phyloP scores from a whole-genome alignment of 2,888 invertebrate species.

The Cephus pygmeus region DNA sequence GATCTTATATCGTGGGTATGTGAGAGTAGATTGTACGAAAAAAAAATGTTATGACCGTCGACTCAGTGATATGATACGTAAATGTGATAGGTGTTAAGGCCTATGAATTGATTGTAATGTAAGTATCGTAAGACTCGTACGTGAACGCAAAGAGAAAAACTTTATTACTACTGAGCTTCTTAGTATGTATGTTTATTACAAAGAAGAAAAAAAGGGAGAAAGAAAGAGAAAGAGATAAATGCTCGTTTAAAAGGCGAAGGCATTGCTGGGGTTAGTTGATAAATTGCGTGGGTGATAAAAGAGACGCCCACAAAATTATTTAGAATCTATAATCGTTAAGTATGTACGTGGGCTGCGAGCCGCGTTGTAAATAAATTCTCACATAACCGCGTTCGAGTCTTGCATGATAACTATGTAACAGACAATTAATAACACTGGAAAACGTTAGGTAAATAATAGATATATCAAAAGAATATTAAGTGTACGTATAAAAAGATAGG shows the following conservation, averaged over 20 bases:
- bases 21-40: neutral
- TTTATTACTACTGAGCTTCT: neutral
- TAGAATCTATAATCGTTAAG: neutral
- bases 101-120: constrained; percentile 25
- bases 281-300: neutral
- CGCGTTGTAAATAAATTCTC: constrained; percentile 4
- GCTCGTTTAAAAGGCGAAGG: constrained; percentile 1
- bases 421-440: constrained; percentile 21
- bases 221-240: neutral
- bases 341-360: neutral
- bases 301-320: neutral
- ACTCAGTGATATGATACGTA: constrained; percentile 24
- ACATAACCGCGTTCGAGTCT: constrained; percentile 15
- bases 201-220: neutral
- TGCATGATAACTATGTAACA: constrained; percentile 16
- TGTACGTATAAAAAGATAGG: constrained; percentile 17
- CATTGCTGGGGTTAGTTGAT: neutral
- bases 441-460: constrained; percentile 14
- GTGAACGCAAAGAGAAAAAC: constrained; percentile 1
- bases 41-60: constrained; percentile 6
- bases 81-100: constrained; percentile 26
- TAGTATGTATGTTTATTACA: neutral
- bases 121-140: constrained; percentile 20
- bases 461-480: constrained; percentile 25
- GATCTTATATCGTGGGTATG: constrained; percentile 18